Evolutionary conservation across 2,797 vertebrate species (phyloP).

Genomic region (Mergus octosetaceus): DNA sequence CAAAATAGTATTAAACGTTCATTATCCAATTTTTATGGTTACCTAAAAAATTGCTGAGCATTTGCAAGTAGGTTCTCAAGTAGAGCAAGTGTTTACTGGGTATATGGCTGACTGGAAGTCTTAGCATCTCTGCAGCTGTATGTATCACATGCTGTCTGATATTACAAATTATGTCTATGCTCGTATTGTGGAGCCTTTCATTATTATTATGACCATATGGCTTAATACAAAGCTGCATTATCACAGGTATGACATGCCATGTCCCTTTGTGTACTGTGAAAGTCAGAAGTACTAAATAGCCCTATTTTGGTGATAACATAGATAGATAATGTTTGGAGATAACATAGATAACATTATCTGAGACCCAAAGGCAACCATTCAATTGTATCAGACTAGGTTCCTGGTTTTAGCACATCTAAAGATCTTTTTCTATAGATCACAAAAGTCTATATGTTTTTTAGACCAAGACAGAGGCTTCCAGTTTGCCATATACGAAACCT

Average conservation of each 20-base stretch:
- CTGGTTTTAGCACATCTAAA: slow-evolving; percentile 43
- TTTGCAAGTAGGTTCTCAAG: neutral
- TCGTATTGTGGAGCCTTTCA: neutral
- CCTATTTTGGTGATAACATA: slow-evolving; percentile 26
- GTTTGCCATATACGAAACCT: slow-evolving; percentile 6
- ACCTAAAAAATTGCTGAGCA: neutral
- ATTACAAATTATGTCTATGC: neutral
- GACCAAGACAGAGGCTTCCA: slow-evolving; percentile 31
- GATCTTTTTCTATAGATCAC: slow-evolving; percentile 26
- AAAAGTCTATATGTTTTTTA: slow-evolving; percentile 31
- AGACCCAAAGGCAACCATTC: slow-evolving; percentile 41
- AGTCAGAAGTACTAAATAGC: slow-evolving; percentile 11
- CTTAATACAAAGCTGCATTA: neutral
- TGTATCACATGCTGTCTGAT: neutral
- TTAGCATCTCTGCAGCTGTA: neutral
- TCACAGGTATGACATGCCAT: neutral
- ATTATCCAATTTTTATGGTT: neutral
- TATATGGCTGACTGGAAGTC: neutral
- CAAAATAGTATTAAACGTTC: neutral
- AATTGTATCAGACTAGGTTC: neutral
- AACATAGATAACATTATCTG: neutral
- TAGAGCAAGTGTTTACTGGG: neutral
- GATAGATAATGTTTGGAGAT: neutral
- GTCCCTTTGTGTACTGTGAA: neutral
- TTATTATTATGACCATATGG: neutral